phyloP scores from a whole-genome alignment of 2,888 invertebrate genomes.

The Cerastis leucographa region DNA sequence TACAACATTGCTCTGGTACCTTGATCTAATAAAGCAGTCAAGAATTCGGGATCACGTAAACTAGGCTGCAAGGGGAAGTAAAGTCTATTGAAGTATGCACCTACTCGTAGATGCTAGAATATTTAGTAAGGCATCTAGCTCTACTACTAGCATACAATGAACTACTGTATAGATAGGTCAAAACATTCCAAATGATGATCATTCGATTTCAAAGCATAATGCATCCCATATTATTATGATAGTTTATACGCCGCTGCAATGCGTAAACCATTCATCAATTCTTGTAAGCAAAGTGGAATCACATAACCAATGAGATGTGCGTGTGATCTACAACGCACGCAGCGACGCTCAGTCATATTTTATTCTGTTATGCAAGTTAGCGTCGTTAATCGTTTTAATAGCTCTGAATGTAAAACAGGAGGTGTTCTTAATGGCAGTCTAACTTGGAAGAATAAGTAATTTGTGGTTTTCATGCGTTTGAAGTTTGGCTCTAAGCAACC shows the following conservation, averaged over 20 bases:
- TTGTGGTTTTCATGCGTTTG: conserved; percentile 35
- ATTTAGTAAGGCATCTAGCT: conserved; percentile 12
- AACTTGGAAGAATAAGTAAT: conserved; percentile 20
- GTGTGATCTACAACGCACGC: conserved; percentile 3
- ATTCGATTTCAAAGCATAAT: not conserved
- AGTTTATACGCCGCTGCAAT: not conserved
- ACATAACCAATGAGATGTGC: conserved; percentile 8
- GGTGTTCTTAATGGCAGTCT: not conserved
- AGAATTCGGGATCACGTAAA: not conserved
- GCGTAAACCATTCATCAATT: not conserved
- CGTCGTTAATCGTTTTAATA: conserved; percentile 36
- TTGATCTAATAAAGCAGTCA: not conserved
- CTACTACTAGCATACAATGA: not conserved
- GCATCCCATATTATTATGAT: not conserved
- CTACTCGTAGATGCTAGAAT: conserved; percentile 13
- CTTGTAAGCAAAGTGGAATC: conserved; percentile 5
- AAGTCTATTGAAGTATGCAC: not conserved
- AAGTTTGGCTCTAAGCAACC: conserved; percentile 1
- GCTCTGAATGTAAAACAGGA: conserved; percentile 28
- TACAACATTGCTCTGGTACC: not conserved
- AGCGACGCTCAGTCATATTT: conserved; percentile 7
- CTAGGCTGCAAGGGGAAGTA: not conserved
- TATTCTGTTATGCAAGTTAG: conserved; percentile 39
- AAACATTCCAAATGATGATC: not conserved
- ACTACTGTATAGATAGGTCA: conserved; percentile 3